A percentile compares a stretch with the other conserved stretches of the same genome.
phyloP scores from a whole-genome alignment of 2,888 invertebrate species.

The Stictocephala bisonia region DNA sequence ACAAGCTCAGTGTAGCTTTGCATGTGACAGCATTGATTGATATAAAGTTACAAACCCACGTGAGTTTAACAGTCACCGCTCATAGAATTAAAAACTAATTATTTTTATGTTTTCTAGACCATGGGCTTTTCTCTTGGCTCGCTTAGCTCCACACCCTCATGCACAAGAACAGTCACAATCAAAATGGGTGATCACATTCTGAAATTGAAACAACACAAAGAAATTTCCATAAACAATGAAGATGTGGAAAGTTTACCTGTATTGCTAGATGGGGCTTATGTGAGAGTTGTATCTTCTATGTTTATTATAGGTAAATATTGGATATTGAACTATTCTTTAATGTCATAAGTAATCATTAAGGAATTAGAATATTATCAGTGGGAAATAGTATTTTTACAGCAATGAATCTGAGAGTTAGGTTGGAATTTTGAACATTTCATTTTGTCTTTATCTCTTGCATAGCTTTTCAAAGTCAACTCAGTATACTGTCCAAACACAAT shows the following conservation, averaged over 20 bases:
- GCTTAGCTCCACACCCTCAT: conserved; percentile 74
- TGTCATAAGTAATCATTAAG: too few species aligned
- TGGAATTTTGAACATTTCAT: neutral
- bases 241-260: conserved; percentile 76
- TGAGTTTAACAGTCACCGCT: too few species aligned
- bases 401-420: neutral
- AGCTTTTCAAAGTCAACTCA: too few species aligned
- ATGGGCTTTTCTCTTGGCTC: conserved; percentile 57
- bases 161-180: conserved; percentile 83
- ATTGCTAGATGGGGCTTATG: conserved; percentile 70
- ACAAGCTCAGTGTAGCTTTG: too few species aligned
- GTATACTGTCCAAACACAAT: too few species aligned
- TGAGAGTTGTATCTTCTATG: conserved; percentile 82
- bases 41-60: too few species aligned
- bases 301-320: conserved; percentile 76
- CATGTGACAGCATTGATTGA: too few species aligned
- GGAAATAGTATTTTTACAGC: too few species aligned
- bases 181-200: conserved; percentile 68
- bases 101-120: conserved; percentile 49
- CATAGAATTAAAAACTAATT: too few species aligned
- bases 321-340: too few species aligned
- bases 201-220: conserved; percentile 80
- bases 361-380: too few species aligned
- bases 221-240: conserved; percentile 76
- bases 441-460: too few species aligned